phyloP scores from a whole-genome alignment of 2,113 vertebrate species.

The Ptilonorhynchus violaceus region DNA sequence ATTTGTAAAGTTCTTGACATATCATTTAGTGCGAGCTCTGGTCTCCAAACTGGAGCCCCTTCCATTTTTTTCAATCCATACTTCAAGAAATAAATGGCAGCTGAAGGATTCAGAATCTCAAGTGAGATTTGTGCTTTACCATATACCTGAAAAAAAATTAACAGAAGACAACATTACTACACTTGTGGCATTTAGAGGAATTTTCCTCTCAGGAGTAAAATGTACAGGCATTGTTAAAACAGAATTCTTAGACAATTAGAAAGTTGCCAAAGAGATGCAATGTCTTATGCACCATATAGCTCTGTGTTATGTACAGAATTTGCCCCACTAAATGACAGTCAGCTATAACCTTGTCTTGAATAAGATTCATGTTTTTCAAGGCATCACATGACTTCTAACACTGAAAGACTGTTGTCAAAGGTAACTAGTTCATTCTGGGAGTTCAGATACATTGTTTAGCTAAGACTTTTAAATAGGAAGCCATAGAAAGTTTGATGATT shows the following conservation, averaged over 20 bases:
- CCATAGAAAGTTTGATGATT: background rate
- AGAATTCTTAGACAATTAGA: background rate
- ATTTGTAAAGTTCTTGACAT: constrained; percentile 70
- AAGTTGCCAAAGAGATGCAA: background rate
- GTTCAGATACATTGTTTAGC: background rate
- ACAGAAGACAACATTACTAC: background rate
- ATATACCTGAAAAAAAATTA: constrained; percentile 84
- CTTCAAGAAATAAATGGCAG: constrained; percentile 69
- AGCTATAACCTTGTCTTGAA: background rate
- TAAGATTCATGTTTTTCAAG: background rate
- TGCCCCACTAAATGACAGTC: background rate
- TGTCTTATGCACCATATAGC: background rate
- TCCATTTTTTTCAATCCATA: constrained; percentile 70
- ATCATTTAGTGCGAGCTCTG: constrained; percentile 61
- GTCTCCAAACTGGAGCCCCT: constrained; percentile 63
- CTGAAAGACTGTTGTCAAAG: background rate
- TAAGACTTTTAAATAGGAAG: background rate
- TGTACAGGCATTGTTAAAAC: background rate
- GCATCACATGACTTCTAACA: background rate
- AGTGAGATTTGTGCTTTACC: constrained; percentile 99
- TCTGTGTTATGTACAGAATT: background rate
- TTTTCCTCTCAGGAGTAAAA: background rate
- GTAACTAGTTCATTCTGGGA: background rate
- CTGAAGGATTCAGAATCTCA: constrained; percentile 87
- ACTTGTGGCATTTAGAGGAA: background rate